Evolutionary conservation across 1,140 invertebrate genomes (phyloP).

Genomic region (Bombus superbus): DNA sequence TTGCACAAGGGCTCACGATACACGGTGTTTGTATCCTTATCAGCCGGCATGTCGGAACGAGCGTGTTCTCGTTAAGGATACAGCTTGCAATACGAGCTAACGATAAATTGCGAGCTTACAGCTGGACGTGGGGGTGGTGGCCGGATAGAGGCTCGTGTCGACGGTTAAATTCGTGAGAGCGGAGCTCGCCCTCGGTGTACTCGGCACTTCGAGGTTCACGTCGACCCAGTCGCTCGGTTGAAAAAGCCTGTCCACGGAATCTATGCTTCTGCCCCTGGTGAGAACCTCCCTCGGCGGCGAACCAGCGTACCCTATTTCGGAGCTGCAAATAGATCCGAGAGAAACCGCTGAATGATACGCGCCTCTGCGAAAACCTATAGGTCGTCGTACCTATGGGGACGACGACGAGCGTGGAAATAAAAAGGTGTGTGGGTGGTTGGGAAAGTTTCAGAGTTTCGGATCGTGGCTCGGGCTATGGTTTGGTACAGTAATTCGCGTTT

Average conservation of each 20-base stretch:
- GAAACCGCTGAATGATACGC: neutral
- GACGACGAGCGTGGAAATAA: too few relatives aligned
- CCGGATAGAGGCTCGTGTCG: conserved; percentile 66
- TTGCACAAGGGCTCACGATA: neutral
- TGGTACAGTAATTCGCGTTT: too few relatives aligned
- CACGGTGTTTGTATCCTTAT: conserved; percentile 14
- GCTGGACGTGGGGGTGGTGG: conserved; percentile 64
- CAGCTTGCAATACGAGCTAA: conserved; percentile 36
- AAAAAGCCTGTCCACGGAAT: conserved; percentile 81
- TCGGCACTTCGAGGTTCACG: conserved; percentile 83
- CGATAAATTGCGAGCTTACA: conserved; percentile 69
- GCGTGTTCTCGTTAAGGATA: conserved; percentile 55
- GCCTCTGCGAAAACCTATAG: too few relatives aligned
- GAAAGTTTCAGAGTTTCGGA: too few relatives aligned
- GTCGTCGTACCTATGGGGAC: too few relatives aligned
- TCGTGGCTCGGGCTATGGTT: too few relatives aligned
- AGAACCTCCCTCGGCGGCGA: conserved; percentile 76
- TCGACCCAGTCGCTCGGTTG: conserved; percentile 84
- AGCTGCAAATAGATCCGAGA: conserved; percentile 68
- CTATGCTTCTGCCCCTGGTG: conserved; percentile 78
- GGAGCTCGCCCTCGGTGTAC: conserved; percentile 77
- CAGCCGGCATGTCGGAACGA: conserved; percentile 34
- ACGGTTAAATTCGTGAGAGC: conserved; percentile 78
- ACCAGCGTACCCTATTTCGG: conserved; percentile 81
- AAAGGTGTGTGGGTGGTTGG: too few relatives aligned